Conservation (phyloP, 1,140 invertebrate species). For the Platorchestia sp. region DNA sequence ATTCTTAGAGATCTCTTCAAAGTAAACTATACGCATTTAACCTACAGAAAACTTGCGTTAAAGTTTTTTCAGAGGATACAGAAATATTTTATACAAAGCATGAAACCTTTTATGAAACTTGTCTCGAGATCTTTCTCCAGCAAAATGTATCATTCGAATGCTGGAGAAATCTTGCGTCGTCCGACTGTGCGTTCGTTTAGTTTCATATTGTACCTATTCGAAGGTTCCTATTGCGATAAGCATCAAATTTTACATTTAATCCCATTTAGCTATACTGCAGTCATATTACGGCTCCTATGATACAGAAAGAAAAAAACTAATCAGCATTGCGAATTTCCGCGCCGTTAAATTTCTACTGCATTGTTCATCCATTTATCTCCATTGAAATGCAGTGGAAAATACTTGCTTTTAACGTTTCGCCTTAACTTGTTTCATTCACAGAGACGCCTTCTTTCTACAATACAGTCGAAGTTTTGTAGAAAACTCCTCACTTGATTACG, state of each 20-base stretch:
- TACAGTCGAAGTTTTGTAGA: background rate
- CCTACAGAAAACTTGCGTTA: too few relatives aligned
- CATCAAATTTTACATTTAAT: background rate
- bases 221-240: background rate
- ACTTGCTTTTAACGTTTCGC: background rate
- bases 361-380: background rate
- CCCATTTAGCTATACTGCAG: background rate
- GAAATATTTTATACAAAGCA: too few relatives aligned
- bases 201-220: background rate
- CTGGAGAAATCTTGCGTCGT: background rate
- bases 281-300: background rate
- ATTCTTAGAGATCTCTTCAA: too few relatives aligned
- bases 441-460: background rate
- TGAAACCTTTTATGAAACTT: too few relatives aligned
- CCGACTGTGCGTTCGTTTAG: background rate
- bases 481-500: background rate
- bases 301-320: background rate
- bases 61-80: too few relatives aligned
- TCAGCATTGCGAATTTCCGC: background rate
- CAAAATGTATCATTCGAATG: background rate
- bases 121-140: too few relatives aligned
- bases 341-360: background rate
- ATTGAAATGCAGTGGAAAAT: background rate
- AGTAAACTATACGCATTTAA: too few relatives aligned
- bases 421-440: background rate